A percentile compares a stretch with the other conserved stretches of the same genome.
phyloP scores from a whole-genome alignment of 1,140 invertebrate genomes.

The Aphelinus certus region DNA sequence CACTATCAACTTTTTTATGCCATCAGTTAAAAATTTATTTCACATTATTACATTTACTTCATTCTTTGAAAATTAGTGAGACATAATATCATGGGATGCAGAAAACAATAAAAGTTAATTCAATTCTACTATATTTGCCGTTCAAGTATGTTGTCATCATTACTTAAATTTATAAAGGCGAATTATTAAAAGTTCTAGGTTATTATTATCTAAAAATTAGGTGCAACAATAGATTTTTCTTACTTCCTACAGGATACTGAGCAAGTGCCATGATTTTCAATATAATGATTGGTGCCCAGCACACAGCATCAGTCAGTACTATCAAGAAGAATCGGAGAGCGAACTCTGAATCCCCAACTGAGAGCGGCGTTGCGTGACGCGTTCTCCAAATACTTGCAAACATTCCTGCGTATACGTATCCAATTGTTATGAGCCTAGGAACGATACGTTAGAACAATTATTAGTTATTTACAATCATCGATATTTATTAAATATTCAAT shows the following conservation, averaged over 20 bases:
- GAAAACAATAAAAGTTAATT: no score
- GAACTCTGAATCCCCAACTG: constrained; percentile 73
- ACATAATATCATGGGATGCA: no score
- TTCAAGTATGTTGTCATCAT: no score
- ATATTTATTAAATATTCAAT: no score
- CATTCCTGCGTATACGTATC: constrained; percentile 72
- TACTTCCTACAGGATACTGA: constrained; percentile 58
- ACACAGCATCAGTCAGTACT: constrained; percentile 77
- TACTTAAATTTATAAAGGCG: no score
- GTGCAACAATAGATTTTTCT: constrained; percentile 24
- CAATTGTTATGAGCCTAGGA: constrained; percentile 71
- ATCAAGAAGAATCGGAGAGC: constrained; percentile 80
- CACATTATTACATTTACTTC: no score
- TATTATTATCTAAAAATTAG: no score
- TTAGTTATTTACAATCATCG: no score
- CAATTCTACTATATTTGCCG: no score
- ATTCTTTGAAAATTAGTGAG: no score
- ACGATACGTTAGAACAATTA: neutral
- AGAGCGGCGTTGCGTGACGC: constrained; percentile 70
- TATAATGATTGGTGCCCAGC: constrained; percentile 79
- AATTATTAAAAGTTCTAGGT: no score
- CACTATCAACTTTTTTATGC: neutral
- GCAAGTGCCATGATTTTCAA: constrained; percentile 75
- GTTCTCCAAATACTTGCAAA: constrained; percentile 74
- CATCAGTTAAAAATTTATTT: no score